phyloP scores from a whole-genome alignment of 23 tunicate genomes.

The Styela clava region DNA sequence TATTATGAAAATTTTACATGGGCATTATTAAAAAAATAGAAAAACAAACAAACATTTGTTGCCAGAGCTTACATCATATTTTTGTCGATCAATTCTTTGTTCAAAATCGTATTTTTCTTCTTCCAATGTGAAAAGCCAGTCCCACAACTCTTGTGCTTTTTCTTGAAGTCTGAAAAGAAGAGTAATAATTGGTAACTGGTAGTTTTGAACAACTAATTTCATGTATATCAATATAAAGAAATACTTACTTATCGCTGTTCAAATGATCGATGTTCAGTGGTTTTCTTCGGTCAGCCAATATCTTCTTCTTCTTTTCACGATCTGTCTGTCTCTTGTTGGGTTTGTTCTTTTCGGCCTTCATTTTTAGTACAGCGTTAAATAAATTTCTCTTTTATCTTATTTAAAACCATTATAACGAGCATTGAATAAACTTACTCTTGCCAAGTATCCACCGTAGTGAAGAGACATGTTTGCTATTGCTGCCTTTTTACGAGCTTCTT shows the following conservation, averaged over 20 bases:
- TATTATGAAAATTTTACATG: neutral
- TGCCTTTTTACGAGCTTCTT: conserved; percentile 93
- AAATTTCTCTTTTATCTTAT: too few relatives aligned
- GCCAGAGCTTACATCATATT: conserved; percentile 95
- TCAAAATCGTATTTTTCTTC: conserved; percentile 93
- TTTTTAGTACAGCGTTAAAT: too few relatives aligned
- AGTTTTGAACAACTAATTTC: too few relatives aligned
- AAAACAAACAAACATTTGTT: too few relatives aligned
- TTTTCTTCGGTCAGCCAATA: conserved; percentile 72
- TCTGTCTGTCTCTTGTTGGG: conserved; percentile 96
- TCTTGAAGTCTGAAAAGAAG: conserved; percentile 70
- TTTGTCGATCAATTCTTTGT: conserved; percentile 84
- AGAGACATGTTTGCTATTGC: conserved; percentile 97
- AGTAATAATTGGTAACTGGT: too few relatives aligned
- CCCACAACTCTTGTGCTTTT: conserved; percentile 94
- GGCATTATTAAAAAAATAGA: too few relatives aligned
- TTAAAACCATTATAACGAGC: too few relatives aligned
- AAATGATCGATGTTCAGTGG: conserved; percentile 94
- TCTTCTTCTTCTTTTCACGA: conserved; percentile 89
- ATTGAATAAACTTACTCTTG: conserved; percentile 76
- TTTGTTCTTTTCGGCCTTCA: conserved; percentile 95
- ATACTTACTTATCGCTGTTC: conserved; percentile 61
- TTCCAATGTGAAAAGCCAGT: conserved; percentile 66
- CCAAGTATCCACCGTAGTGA: conserved; percentile 92
- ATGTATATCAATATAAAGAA: too few relatives aligned